These are phyloP conservation scores for Etheostoma spectabile DNA, from an alignment of 2,113 vertebrate genomes.

Conservation along the genomic window DNA sequence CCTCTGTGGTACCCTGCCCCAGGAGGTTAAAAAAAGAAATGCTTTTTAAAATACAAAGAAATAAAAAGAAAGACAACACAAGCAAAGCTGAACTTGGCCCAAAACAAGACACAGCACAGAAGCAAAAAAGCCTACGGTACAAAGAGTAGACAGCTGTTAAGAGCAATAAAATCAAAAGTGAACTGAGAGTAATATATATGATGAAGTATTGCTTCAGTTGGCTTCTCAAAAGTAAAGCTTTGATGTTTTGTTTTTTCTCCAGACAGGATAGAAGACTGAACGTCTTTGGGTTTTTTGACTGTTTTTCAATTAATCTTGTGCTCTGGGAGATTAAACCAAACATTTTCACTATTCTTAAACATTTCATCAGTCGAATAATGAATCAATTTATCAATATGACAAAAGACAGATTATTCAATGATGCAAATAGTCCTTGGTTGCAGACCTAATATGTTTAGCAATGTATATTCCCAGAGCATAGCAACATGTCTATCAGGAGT, in stretches of 20 bases:
- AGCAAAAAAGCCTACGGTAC: too few species aligned
- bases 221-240: neutral
- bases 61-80: too few species aligned
- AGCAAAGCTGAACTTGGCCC: too few species aligned
- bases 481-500: neutral
- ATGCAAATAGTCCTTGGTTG: neutral
- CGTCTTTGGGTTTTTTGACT: neutral
- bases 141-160: too few species aligned
- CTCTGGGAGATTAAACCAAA: neutral
- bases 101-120: too few species aligned
- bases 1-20: too few species aligned
- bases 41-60: too few species aligned
- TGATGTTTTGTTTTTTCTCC: neutral
- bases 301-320: too few species aligned
- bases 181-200: too few species aligned
- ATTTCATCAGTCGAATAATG: neutral
- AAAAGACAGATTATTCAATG: neutral
- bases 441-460: neutral
- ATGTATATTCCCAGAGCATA: neutral
- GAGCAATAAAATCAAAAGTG: too few species aligned
- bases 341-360: neutral
- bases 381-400: neutral
- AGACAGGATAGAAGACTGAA: neutral
- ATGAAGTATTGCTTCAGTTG: too few species aligned
- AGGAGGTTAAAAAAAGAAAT: too few species aligned